A percentile compares a stretch with the other conserved stretches of the same genome.
Evolutionary conservation across 2,888 invertebrate species (phyloP).

Genomic region (Heteromyza rotundicornis): DNA sequence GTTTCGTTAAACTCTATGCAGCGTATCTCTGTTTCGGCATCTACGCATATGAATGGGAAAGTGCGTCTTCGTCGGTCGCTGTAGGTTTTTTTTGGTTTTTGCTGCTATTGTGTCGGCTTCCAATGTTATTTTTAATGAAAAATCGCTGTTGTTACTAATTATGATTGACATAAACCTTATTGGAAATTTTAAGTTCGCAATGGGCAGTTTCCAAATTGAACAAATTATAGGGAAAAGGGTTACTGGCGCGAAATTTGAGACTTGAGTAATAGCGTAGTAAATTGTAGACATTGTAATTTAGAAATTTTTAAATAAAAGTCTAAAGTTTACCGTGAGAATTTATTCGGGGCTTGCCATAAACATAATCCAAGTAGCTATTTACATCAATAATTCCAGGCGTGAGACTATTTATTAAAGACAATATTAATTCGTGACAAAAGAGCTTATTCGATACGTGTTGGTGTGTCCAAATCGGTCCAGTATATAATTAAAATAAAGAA

Average conservation of each 20-base stretch:
- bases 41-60: constrained; percentile 24
- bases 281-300: neutral
- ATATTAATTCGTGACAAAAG: too few species aligned
- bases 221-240: neutral
- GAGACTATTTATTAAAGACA: too few species aligned
- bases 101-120: constrained; percentile 24
- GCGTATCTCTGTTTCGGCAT: neutral
- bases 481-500: too few species aligned
- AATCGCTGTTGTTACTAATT: constrained; percentile 58
- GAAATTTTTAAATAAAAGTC: neutral
- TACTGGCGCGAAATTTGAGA: neutral
- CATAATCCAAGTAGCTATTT: too few species aligned
- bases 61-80: constrained; percentile 3
- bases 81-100: neutral
- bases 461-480: too few species aligned
- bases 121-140: constrained; percentile 43
- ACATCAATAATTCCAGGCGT: too few species aligned
- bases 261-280: too few species aligned
- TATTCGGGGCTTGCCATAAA: too few species aligned
- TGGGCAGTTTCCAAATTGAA: constrained; percentile 7
- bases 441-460: too few species aligned
- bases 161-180: constrained; percentile 58
- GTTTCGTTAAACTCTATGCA: neutral
- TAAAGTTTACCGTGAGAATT: neutral
- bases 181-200: constrained; percentile 44